phyloP scores from a whole-genome alignment of 2,113 vertebrate genomes.

The Mesoclemmys tuberculata region DNA sequence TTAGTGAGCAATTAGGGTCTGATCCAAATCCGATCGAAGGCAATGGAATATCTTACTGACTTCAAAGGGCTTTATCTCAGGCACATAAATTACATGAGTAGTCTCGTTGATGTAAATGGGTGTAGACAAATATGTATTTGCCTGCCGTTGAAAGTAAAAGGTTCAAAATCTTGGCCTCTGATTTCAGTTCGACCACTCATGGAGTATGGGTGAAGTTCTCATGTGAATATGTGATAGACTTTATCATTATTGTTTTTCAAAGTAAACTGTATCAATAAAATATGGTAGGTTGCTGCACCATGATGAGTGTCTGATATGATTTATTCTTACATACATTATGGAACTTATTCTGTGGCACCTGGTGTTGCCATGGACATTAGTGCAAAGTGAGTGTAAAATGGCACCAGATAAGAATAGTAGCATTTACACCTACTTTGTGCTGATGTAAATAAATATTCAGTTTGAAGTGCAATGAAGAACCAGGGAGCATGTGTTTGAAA shows the following conservation, averaged over 20 bases:
- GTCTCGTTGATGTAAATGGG: background rate
- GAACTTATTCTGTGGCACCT: background rate
- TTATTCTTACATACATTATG: background rate
- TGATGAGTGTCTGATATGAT: background rate
- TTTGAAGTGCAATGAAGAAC: background rate
- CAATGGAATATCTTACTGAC: fast-evolving
- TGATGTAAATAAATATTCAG: background rate
- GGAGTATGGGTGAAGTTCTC: background rate
- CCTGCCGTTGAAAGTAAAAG: background rate
- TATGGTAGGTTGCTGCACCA: background rate
- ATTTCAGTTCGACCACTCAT: background rate
- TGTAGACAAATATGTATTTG: background rate
- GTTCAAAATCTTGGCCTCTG: background rate
- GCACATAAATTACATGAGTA: background rate
- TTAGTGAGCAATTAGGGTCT: background rate
- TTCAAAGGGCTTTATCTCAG: background rate
- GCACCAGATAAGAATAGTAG: fast-evolving
- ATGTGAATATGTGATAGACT: background rate
- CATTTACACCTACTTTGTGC: background rate
- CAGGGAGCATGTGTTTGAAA: background rate
- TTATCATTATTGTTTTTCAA: background rate
- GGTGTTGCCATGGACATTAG: background rate
- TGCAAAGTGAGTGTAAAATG: background rate
- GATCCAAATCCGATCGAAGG: background rate
- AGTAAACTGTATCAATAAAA: background rate